Evolutionary conservation across 2,888 invertebrate genomes (phyloP).

Genomic region (Pogonocherus hispidulus): DNA sequence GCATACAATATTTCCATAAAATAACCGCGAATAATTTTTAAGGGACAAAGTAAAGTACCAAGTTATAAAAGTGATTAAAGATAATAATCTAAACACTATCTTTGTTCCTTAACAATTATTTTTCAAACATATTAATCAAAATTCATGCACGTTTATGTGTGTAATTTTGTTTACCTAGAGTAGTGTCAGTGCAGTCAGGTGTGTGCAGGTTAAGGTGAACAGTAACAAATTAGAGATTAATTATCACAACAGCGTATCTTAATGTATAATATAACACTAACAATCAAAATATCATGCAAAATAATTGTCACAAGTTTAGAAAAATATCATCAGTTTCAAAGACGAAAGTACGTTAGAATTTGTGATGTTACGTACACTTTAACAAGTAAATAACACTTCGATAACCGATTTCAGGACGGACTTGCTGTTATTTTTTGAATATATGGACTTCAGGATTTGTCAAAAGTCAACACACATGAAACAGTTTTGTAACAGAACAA

Average conservation of each 20-base stretch:
- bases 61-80: no score
- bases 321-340: no score
- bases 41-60: no score
- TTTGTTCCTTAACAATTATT: not conserved
- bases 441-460: no score
- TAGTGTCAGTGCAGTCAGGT: constrained; percentile 54
- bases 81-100: not conserved
- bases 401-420: no score
- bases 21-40: no score
- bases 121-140: not conserved
- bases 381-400: no score
- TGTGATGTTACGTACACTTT: no score
- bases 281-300: constrained; percentile 15
- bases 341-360: not conserved
- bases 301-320: not conserved
- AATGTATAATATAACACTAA: constrained; percentile 1
- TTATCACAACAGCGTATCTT: constrained; percentile 6
- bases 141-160: constrained; percentile 40
- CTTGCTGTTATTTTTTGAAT: no score
- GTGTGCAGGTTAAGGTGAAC: constrained; percentile 50
- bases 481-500: no score
- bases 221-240: constrained; percentile 35
- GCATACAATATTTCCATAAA: no score
- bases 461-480: no score
- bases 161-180: constrained; percentile 59